phyloP scores from a whole-genome alignment of 2,113 vertebrate species.

The Microcebus murinus region DNA sequence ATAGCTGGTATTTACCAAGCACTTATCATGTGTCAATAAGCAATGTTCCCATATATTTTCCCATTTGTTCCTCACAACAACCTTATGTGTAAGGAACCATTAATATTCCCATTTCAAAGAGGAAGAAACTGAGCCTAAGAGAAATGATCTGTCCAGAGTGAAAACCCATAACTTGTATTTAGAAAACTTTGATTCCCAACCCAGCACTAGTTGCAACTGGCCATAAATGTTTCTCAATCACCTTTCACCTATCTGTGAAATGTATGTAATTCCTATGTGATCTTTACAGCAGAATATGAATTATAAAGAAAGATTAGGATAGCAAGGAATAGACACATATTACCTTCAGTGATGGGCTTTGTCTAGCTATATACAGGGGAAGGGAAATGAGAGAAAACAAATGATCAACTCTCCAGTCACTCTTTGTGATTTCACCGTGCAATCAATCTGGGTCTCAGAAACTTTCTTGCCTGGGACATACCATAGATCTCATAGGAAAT shows the following conservation, averaged over 20 bases:
- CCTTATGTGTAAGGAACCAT: not conserved
- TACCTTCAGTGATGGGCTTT: not conserved
- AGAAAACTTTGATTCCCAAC: not conserved
- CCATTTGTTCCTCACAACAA: not conserved
- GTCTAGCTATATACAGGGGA: not conserved
- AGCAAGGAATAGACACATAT: not conserved
- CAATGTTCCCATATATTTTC: not conserved
- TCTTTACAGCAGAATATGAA: not conserved
- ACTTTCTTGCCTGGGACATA: not conserved
- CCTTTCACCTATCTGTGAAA: not conserved
- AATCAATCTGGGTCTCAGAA: not conserved
- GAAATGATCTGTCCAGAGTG: not conserved
- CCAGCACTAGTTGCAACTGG: not conserved
- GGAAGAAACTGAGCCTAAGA: constrained; percentile 1
- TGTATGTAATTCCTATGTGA: not conserved
- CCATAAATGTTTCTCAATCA: not conserved
- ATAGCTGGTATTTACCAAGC: not conserved
- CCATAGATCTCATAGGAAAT: not conserved
- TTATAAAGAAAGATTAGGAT: not conserved
- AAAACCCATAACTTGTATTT: not conserved
- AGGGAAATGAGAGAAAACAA: constrained; percentile 6
- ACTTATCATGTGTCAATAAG: not conserved
- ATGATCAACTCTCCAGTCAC: not conserved
- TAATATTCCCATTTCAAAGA: constrained; percentile 32
- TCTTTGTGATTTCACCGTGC: not conserved